A percentile compares a stretch with the other conserved stretches of the same genome.
Evolutionary conservation across 2,113 vertebrate species (phyloP).

Genomic region (Tragelaphus scriptus): DNA sequence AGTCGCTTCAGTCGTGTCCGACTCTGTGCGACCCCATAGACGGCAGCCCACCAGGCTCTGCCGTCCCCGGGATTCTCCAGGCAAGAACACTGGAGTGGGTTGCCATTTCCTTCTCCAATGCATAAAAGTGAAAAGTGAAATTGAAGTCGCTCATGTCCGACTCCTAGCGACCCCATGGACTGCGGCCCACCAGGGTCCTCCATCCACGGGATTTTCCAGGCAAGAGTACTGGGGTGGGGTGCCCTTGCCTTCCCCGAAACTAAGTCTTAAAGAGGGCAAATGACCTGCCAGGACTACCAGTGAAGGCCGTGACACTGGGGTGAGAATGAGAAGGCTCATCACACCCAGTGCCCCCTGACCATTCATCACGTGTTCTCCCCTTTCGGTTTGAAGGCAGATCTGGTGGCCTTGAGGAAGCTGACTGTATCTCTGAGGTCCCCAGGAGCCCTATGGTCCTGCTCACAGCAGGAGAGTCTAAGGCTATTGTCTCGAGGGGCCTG

Average conservation of each 20-base stretch:
- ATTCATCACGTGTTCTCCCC: not conserved
- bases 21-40: too few relatives aligned
- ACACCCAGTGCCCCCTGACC: not conserved
- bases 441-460: not conserved
- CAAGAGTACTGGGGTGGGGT: too few relatives aligned
- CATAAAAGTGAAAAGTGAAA: too few relatives aligned
- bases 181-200: too few relatives aligned
- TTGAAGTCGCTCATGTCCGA: too few relatives aligned
- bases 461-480: not conserved
- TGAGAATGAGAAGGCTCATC: not conserved
- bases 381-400: not conserved
- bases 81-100: too few relatives aligned
- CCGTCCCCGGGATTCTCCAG: too few relatives aligned
- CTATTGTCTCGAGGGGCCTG: not conserved
- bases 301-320: not conserved
- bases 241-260: not conserved
- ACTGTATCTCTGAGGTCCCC: not conserved
- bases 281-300: not conserved
- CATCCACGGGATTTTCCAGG: too few relatives aligned
- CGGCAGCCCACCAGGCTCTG: too few relatives aligned
- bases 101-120: too few relatives aligned
- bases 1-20: too few relatives aligned
- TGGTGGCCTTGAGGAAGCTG: not conserved
- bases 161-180: too few relatives aligned
- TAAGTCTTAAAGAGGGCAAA: not conserved